Evolutionary conservation across 2,113 vertebrate species (phyloP), one percentile per base, ranked within the genome.

Genomic region (Scytalopus superciliaris): DNA sequence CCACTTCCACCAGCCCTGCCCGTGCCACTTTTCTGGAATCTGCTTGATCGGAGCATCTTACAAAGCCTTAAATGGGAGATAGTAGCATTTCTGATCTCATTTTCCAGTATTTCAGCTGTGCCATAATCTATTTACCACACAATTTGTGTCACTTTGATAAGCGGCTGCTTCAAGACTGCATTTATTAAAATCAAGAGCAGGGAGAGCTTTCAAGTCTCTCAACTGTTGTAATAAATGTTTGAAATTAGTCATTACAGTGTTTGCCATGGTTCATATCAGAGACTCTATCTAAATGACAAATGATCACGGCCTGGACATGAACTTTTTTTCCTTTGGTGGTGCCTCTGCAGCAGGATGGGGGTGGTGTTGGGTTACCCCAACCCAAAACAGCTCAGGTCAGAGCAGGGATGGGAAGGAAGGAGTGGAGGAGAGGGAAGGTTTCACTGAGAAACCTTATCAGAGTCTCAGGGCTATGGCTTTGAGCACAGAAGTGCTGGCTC

Each of bases 131-230:
- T 98, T 98, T 98, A 98, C 98, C 97, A 97, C 98, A 97, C 97
- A 98, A 98, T 98, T 98, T 98, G 97, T 98, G 98, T 98, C 98
- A 98, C 97, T 98, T 98, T 98, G 98, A 98, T 98, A 98, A 98
- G 98, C 97, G 92, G 97, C 97, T 97, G 97, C 97, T 98, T 97
- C 97, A 94, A 97, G 98, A 98, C 94, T 82, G 97, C 97, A 98
- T 98, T 98, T 98, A 98, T 98, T 98, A 98, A 98, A 98, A 98
- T 98, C 97, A 98, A 98, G 97, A 97, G 96, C 94, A 79, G 93
- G 96, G 97, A 97, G 96, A 98, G 97, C 96, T 98, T 98, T 97
- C 96, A 97, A 97, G 97, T 98, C 97, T 98, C 97, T 96, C 98
- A 96, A 98, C 97, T 98, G 97, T 97, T 96, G 97, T 98, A 98